Evolutionary conservation across 2,888 invertebrate genomes (phyloP).

Genomic region (Fissipunctia ypsillon): DNA sequence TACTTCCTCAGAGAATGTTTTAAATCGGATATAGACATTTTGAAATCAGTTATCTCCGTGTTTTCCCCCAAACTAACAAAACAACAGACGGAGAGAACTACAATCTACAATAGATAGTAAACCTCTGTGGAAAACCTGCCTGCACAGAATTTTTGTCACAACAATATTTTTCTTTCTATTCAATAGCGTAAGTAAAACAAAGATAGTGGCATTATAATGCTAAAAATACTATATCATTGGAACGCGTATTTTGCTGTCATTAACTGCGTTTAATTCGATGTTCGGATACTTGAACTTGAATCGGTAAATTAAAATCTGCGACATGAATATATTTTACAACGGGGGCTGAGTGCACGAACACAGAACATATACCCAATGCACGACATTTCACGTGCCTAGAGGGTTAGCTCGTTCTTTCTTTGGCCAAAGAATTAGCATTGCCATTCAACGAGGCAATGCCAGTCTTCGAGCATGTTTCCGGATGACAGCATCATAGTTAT

Average conservation of each 20-base stretch:
- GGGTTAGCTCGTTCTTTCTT: not conserved
- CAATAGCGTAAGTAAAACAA: not conserved
- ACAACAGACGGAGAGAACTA: too few relatives aligned
- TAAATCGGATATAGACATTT: slow-evolving; percentile 91
- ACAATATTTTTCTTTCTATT: not conserved
- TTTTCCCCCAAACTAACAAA: slow-evolving; percentile 6
- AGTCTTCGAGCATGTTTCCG: too few relatives aligned
- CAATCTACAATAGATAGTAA: too few relatives aligned
- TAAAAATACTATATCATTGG: not conserved
- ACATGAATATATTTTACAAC: not conserved
- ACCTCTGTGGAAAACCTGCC: too few relatives aligned
- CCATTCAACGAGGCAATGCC: not conserved
- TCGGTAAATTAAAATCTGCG: not conserved
- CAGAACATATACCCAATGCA: too few relatives aligned
- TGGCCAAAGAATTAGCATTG: not conserved
- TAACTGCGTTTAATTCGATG: slow-evolving; percentile 4
- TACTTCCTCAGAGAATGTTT: slow-evolving; percentile 93
- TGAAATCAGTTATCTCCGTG: not conserved
- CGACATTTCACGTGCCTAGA: not conserved
- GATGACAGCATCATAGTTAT: too few relatives aligned
- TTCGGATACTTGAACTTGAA: slow-evolving; percentile 5
- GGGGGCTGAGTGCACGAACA: not conserved
- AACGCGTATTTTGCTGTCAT: not conserved
- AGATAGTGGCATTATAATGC: not conserved
- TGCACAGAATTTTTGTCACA: not conserved